Percentiles rank a stretch among this genome's conserved stretches.
Conservation (phyloP, 35 echinoderm and acorn worm genomes). For the Lytechinus variegatus region DNA sequence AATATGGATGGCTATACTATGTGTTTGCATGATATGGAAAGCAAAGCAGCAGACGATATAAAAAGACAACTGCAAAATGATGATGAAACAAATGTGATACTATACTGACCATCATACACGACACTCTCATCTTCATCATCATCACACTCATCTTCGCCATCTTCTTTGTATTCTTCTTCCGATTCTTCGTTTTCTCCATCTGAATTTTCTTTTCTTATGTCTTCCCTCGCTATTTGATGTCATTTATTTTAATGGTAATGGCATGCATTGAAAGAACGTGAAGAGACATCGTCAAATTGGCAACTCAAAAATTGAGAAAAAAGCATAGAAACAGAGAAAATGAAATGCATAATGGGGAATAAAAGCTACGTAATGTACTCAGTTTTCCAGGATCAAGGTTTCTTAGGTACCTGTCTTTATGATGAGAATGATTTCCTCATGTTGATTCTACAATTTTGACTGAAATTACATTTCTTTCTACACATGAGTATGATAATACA, state of each 20-base stretch:
- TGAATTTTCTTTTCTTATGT: background rate
- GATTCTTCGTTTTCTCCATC: conserved; percentile 32
- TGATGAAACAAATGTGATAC: background rate
- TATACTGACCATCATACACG: conserved; percentile 17
- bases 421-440: no score
- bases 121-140: conserved; percentile 32
- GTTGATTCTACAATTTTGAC: no score
- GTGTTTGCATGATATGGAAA: background rate
- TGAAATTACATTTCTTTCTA: no score
- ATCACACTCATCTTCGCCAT: conserved; percentile 4
- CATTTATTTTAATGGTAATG: background rate
- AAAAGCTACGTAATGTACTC: no score
- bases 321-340: background rate
- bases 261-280: conserved; percentile 26
- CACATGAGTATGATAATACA: no score
- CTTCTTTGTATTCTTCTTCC: conserved; percentile 13
- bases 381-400: no score
- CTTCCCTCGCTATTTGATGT: background rate
- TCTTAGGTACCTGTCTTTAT: no score
- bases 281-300: background rate
- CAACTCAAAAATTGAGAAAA: background rate
- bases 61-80: background rate
- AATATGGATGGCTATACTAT: no score
- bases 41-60: background rate
- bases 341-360: no score